Conservation (phyloP, 2,888 invertebrate genomes). For the Apoda limacodes region DNA sequence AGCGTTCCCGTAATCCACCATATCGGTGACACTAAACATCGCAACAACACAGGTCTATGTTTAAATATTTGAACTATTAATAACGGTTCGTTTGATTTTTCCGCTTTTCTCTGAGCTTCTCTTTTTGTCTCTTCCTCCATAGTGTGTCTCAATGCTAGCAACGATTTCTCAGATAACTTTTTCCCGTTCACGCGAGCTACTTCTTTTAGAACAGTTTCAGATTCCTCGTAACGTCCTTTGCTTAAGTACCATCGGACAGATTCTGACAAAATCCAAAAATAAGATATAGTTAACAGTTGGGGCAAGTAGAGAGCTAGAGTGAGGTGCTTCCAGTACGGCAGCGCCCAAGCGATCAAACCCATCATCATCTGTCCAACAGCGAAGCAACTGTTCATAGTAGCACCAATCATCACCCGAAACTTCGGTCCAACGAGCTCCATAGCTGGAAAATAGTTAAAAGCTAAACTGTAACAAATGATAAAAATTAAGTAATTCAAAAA, state of each 20-base stretch:
- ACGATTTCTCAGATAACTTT: conserved; percentile 41
- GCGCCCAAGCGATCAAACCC: conserved; percentile 71
- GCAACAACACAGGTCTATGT: no score
- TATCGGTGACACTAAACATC: no score
- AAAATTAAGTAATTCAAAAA: no score
- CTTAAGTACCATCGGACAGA: conserved; percentile 76
- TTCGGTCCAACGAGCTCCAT: conserved; percentile 76
- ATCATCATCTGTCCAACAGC: conserved; percentile 73
- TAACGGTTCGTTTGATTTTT: no score
- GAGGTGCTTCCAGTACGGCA: conserved; percentile 72
- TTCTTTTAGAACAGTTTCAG: conserved; percentile 60
- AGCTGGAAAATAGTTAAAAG: conserved; percentile 35
- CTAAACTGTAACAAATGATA: not conserved
- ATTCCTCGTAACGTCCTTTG: conserved; percentile 68
- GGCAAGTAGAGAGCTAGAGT: conserved; percentile 73
- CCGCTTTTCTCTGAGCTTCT: no score
- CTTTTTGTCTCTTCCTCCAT: no score
- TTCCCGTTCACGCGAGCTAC: conserved; percentile 68
- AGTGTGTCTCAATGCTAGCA: conserved; percentile 31
- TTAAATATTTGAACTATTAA: no score
- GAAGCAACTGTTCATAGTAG: conserved; percentile 72
- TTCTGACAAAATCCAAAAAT: conserved; percentile 73
- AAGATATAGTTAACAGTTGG: conserved; percentile 69
- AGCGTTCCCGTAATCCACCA: no score
- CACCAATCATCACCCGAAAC: conserved; percentile 73